Conservation (phyloP, 2,797 vertebrate species). For the Acanthiza pusilla region DNA sequence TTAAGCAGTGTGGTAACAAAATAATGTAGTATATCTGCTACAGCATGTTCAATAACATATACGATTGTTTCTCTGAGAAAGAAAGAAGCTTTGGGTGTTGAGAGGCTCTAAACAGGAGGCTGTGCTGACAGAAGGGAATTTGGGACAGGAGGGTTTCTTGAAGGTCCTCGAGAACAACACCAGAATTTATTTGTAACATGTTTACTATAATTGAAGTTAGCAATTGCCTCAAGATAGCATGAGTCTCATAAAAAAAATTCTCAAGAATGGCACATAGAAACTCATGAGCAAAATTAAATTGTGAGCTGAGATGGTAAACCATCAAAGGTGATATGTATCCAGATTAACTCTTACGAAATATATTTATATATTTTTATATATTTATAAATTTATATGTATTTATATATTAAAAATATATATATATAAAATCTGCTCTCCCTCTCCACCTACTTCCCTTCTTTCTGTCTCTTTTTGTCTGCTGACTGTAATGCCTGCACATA, state of each 20-base stretch:
- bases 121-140: neutral
- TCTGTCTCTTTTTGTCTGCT: neutral
- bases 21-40: constrained; percentile 26
- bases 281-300: neutral
- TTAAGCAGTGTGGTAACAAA: constrained; percentile 28
- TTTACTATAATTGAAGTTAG: neutral
- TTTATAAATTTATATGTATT: neutral
- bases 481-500: neutral
- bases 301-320: neutral
- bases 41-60: constrained; percentile 32
- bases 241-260: neutral
- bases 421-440: neutral
- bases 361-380: neutral
- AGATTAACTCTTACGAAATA: neutral
- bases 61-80: neutral
- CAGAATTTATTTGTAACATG: neutral
- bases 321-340: neutral
- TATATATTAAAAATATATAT: neutral
- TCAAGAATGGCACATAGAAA: neutral
- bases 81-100: neutral
- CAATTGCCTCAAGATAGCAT: neutral
- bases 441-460: neutral
- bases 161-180: neutral
- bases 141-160: neutral
- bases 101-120: neutral